Evolutionary conservation across 2,888 invertebrate species (phyloP).

Genomic region (Noctua pronuba): DNA sequence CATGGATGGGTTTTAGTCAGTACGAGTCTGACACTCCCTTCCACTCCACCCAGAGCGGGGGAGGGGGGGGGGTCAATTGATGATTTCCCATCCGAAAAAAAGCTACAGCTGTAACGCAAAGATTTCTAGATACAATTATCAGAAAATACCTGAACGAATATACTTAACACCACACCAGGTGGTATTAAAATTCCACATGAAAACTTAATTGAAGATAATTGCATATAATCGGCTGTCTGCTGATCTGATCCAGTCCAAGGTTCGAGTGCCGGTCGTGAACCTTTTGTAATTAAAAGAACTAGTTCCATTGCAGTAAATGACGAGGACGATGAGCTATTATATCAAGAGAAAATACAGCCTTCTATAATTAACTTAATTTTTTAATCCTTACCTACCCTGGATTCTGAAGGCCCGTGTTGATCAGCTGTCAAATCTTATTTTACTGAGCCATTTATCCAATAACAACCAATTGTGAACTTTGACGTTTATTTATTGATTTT

Average conservation of each 20-base stretch:
- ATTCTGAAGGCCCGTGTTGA: neutral
- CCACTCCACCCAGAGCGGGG: too few relatives aligned
- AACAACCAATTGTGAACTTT: neutral
- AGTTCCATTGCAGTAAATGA: conserved; percentile 51
- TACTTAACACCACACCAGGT: conserved; percentile 10
- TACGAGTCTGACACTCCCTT: too few relatives aligned
- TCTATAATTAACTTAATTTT: neutral
- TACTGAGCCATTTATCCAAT: neutral
- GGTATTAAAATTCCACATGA: conserved; percentile 43
- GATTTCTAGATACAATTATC: conserved; percentile 9
- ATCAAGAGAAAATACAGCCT: conserved; percentile 8
- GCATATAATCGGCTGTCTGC: conserved; percentile 56
- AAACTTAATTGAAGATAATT: conserved; percentile 58
- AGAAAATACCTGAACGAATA: conserved; percentile 12
- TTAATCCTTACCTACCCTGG: too few relatives aligned
- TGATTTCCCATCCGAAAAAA: too few relatives aligned
- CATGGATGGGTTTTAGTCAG: too few relatives aligned
- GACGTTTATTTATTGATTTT: neutral
- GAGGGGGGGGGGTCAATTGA: too few relatives aligned
- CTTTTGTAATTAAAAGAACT: conserved; percentile 65
- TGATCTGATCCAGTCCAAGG: conserved; percentile 62
- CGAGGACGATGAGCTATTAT: conserved; percentile 41
- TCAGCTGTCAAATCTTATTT: neutral
- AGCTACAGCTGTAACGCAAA: neutral
- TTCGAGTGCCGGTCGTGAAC: conserved; percentile 61